These are phyloP conservation scores for Cottus gobio DNA, from an alignment of 2,113 vertebrate species.

Conservation along the genomic window DNA sequence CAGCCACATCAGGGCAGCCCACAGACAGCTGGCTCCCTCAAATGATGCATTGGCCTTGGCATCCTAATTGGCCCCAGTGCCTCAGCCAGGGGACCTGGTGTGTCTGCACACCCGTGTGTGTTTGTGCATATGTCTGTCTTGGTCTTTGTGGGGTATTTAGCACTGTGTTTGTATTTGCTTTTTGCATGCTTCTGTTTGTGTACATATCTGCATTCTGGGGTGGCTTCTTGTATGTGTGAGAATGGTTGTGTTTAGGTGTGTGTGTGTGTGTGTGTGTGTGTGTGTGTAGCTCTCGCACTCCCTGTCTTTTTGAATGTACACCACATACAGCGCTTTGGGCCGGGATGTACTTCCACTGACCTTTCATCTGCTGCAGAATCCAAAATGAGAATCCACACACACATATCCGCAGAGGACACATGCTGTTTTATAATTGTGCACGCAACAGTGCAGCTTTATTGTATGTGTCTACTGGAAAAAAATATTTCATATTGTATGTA, in stretches of 20 bases:
- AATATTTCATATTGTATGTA: background rate
- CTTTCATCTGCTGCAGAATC: slow-evolving; percentile 59
- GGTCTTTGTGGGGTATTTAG: slow-evolving; percentile 4
- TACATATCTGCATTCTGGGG: slow-evolving; percentile 37
- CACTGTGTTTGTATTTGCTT: slow-evolving; percentile 23
- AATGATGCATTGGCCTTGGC: slow-evolving; percentile 73
- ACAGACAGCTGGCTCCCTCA: slow-evolving; percentile 76
- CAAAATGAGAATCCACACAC: background rate
- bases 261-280: slow-evolving; percentile 3
- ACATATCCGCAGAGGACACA: slow-evolving; percentile 6
- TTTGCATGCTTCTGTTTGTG: slow-evolving; percentile 14
- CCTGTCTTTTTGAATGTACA: slow-evolving; percentile 50
- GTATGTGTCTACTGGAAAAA: background rate
- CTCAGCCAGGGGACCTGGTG: slow-evolving; percentile 56
- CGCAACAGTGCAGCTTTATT: background rate
- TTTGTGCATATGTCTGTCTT: slow-evolving; percentile 35
- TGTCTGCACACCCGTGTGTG: slow-evolving; percentile 48
- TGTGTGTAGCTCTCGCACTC: background rate
- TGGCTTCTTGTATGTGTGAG: slow-evolving; percentile 6
- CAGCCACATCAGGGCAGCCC: slow-evolving; percentile 68
- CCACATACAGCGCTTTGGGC: slow-evolving; percentile 42
- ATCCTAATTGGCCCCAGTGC: slow-evolving; percentile 77
- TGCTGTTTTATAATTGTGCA: slow-evolving; percentile 27
- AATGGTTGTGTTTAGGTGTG: slow-evolving; percentile 5
- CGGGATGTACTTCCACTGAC: slow-evolving; percentile 58